These are phyloP conservation scores for Cephus sareptanus DNA, from an alignment of 2,888 invertebrate genomes.

Conservation along the genomic window DNA sequence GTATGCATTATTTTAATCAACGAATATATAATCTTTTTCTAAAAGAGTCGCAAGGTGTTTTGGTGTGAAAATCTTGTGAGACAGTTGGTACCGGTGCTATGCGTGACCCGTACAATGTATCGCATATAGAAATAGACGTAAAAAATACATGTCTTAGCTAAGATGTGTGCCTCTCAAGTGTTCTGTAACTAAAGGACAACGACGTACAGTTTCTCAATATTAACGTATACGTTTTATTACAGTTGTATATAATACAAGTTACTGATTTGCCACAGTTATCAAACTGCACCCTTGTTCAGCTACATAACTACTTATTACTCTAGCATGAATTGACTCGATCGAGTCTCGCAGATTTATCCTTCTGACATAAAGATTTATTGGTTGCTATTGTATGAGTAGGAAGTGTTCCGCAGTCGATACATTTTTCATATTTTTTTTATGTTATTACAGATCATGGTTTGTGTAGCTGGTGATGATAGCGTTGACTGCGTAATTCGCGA, in stretches of 20 bases:
- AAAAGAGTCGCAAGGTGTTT: neutral
- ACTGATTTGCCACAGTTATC: neutral
- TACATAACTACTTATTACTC: neutral
- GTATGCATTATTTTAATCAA: neutral
- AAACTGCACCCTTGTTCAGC: neutral
- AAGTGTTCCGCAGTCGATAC: neutral
- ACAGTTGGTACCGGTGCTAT: neutral
- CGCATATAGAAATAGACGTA: neutral
- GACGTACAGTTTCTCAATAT: neutral
- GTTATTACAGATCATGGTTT: slow-evolving; percentile 67
- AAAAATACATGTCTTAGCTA: neutral
- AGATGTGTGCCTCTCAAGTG: neutral
- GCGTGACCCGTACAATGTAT: neutral
- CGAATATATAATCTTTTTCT: neutral
- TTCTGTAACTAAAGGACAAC: neutral
- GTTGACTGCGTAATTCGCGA: slow-evolving; percentile 64
- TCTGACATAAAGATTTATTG: neutral
- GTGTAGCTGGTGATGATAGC: slow-evolving; percentile 61
- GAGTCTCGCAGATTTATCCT: neutral
- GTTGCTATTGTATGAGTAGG: neutral
- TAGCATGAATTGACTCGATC: neutral
- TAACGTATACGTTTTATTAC: neutral
- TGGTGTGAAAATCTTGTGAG: neutral
- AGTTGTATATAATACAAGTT: neutral
- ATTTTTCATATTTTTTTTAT: neutral